These are phyloP conservation scores for Nephrotoma appendiculata DNA, from an alignment of 2,888 invertebrate species.

Conservation along the genomic window DNA sequence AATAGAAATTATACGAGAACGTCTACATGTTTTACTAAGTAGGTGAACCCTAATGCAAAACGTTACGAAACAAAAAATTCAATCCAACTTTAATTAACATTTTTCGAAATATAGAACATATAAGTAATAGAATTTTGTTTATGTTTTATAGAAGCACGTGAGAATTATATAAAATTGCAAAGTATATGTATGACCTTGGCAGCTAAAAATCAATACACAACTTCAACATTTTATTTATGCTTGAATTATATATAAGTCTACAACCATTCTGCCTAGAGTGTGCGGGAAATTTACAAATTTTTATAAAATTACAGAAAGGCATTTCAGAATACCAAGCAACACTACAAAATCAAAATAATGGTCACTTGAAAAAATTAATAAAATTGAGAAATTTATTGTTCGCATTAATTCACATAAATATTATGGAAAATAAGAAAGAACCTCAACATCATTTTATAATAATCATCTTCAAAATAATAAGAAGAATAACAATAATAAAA, in stretches of 20 bases:
- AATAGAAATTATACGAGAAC: neutral
- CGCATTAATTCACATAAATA: neutral
- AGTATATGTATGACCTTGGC: neutral
- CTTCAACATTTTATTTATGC: neutral
- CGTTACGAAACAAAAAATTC: neutral
- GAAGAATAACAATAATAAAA: neutral
- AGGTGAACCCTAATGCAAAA: neutral
- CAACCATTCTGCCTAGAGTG: neutral
- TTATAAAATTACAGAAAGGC: neutral
- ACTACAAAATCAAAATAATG: neutral
- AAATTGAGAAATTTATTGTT: neutral
- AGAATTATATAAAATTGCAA: neutral
- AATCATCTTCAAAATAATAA: neutral
- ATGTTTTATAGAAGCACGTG: neutral
- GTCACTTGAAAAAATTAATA: neutral
- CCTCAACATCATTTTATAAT: neutral
- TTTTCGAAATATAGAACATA: neutral
- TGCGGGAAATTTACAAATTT: neutral
- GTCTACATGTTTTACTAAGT: neutral
- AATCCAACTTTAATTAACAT: neutral
- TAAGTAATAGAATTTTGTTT: neutral
- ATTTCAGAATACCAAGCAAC: neutral
- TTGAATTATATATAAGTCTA: neutral
- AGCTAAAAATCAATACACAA: neutral
- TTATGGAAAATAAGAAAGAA: neutral